These are phyloP conservation scores for Acrocephalus arundinaceus DNA, from an alignment of 2,113 vertebrate genomes.

Conservation along the genomic window DNA sequence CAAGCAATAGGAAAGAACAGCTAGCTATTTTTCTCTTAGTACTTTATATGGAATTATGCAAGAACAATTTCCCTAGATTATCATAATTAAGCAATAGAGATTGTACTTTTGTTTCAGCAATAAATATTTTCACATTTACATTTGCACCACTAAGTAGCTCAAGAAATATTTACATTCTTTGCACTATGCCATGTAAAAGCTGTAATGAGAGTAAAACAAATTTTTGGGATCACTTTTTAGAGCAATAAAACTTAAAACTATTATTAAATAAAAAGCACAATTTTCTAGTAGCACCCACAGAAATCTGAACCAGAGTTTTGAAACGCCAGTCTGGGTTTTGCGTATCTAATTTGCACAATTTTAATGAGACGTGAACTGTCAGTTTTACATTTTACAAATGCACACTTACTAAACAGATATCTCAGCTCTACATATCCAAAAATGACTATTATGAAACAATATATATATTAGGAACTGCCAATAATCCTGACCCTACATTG, in stretches of 20 bases:
- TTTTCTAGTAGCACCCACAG: background rate
- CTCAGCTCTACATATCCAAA: background rate
- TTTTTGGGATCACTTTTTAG: background rate
- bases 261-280: background rate
- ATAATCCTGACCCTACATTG: background rate
- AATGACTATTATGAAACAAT: background rate
- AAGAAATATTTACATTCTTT: slow-evolving; percentile 14
- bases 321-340: background rate
- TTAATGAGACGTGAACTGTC: background rate
- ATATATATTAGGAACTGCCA: background rate
- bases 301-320: background rate
- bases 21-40: background rate
- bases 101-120: slow-evolving; percentile 20
- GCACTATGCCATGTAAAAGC: background rate
- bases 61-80: slow-evolving; percentile 24
- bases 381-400: background rate
- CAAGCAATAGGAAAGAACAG: background rate
- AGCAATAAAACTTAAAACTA: background rate
- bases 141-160: background rate
- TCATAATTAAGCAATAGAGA: slow-evolving; percentile 17
- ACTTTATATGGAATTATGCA: background rate
- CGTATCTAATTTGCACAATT: background rate
- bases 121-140: slow-evolving; percentile 39
- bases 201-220: background rate
- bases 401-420: background rate